Evolutionary conservation across 2,113 vertebrate species (phyloP), one percentile per base, ranked within the genome.

Genomic region (Saguinus midas): DNA sequence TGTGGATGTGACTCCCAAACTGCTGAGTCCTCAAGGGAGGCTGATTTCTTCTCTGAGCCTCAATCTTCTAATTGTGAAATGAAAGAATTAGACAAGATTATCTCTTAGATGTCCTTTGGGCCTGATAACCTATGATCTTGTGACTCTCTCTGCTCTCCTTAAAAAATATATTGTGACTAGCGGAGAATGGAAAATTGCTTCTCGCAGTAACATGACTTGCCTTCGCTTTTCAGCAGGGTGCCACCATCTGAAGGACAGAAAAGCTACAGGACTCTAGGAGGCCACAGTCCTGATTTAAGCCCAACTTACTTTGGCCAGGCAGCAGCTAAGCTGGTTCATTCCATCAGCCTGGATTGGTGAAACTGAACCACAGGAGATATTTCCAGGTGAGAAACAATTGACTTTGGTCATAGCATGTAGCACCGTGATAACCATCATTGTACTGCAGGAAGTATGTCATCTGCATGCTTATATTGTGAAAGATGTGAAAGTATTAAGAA

Each of bases 381-480:
- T 82, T 94, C 96, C 94, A 97, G 98, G 97, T 98, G 92, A 97
- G 72, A 66, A 72, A 32, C 48, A 21, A 8, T 35, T 61, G 68
- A 4, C 72, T 35, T 45, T 6, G 37, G 73, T 8, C 8, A 13
- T 0, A 18, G 45, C 52, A 7, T 7, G 37, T 8, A 3, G 11
- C 7, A 1, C 40, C 0, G 25, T 1, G 11, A 6, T 16, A 5
- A 4, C 72, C 16, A 6, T 4, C 55, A 25, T 20, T 6, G 13
- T 0, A 29, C 55, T 20, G n/a, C 0, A n/a, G 32, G 43, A 43
- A 6, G 27, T 2, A 5, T 21, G 13, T 20, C 11, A 58, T 45
- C 0, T 11, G 9, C 23, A 1, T 3, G 12, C 82, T 52, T 23
- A 3, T 0, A 2, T 52, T 29, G 2, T 0, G 2, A 78, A n/a